These are phyloP conservation scores for Mastomys natalensis DNA, from an alignment of 2,113 vertebrate genomes.

Conservation along the genomic window DNA sequence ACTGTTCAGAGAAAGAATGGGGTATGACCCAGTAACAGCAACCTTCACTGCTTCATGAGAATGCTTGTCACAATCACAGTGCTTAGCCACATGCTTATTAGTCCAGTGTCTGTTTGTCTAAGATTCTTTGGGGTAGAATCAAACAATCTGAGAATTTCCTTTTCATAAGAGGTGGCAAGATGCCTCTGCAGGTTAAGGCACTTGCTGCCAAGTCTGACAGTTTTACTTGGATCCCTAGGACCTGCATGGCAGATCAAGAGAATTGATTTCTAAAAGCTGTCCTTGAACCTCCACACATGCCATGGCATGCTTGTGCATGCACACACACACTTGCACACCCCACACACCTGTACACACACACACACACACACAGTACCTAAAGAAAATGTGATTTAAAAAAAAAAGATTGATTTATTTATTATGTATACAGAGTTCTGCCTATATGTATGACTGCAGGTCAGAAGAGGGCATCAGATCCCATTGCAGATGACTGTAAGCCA, in stretches of 20 bases:
- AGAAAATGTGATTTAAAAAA: not conserved
- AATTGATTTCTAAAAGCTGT: not conserved
- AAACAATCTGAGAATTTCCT: conserved; percentile 18
- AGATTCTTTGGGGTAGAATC: not conserved
- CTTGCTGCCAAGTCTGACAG: not conserved
- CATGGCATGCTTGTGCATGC: not conserved
- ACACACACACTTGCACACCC: not conserved
- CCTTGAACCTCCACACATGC: not conserved
- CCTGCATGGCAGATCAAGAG: not conserved
- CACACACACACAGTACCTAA: not conserved
- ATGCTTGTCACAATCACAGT: not conserved
- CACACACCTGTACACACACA: not conserved
- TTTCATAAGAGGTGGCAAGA: not conserved
- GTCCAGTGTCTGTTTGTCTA: no score
- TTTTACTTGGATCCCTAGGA: not conserved
- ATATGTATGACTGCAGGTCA: no score
- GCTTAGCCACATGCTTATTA: not conserved
- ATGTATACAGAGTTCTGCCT: no score
- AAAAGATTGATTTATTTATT: no score
- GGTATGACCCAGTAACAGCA: not conserved
- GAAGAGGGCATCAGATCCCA: no score
- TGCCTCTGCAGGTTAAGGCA: not conserved
- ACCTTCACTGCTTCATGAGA: not conserved
- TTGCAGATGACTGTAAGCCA: no score
- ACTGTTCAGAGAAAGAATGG: not conserved